Percentiles rank a stretch among this genome's conserved stretches.
Conservation (phyloP, 2,888 invertebrate species). For the Hirudinaria manillensis region DNA sequence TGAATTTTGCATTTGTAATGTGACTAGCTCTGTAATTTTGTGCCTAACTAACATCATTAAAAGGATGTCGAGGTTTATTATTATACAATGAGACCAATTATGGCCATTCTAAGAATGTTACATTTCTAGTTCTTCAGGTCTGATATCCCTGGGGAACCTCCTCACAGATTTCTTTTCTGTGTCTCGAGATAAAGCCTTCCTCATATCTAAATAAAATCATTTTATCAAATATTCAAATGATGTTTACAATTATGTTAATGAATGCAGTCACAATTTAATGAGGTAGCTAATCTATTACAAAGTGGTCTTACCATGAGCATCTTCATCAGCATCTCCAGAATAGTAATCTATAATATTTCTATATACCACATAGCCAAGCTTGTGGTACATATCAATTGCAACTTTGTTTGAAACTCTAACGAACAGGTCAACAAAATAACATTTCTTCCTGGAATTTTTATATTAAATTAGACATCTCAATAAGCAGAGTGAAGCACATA, state of each 20-base stretch:
- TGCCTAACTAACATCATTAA: neutral
- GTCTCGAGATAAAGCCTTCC: conserved; percentile 91
- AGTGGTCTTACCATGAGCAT: conserved; percentile 77
- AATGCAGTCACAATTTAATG: neutral
- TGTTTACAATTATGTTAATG: neutral
- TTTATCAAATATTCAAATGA: neutral
- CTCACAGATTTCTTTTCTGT: conserved; percentile 82
- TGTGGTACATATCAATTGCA: conserved; percentile 94
- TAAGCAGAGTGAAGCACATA: neutral
- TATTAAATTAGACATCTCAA: neutral
- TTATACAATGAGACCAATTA: neutral
- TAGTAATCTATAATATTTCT: conserved; percentile 94
- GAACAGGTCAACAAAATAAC: conserved; percentile 95
- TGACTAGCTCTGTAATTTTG: neutral
- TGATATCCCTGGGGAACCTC: conserved; percentile 85
- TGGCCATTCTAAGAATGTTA: neutral
- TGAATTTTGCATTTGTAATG: neutral
- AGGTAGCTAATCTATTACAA: neutral
- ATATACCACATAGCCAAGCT: conserved; percentile 91
- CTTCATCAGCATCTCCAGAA: conserved; percentile 84
- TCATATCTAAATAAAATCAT: conserved; percentile 72
- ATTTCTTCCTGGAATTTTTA: conserved; percentile 71
- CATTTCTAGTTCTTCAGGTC: conserved; percentile 72
- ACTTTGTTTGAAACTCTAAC: conserved; percentile 94
- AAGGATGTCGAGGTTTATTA: neutral